phyloP scores from a whole-genome alignment of 2,888 invertebrate genomes.

The Himalopsyche japonica region DNA sequence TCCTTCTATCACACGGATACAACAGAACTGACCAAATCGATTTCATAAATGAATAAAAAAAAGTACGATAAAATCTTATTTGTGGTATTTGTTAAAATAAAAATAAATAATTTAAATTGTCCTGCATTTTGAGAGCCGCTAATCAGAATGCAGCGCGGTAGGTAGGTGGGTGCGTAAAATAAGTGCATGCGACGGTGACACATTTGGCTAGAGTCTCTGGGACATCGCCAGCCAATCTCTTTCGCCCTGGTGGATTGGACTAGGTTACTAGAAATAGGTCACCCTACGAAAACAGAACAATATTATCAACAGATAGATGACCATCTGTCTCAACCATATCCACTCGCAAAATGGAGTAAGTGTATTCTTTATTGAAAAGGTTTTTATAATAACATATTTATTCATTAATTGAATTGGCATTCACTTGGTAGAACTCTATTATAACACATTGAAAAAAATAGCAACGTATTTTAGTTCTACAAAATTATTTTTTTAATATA shows the following conservation, averaged over 20 bases:
- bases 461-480: too few relatives aligned
- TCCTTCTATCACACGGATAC: too few relatives aligned
- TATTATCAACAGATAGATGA: background rate
- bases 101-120: background rate
- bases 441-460: too few relatives aligned
- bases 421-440: too few relatives aligned
- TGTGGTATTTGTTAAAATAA: background rate
- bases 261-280: background rate
- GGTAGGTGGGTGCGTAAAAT: background rate
- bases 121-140: background rate
- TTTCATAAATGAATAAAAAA: too few relatives aligned
- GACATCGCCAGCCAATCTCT: slow-evolving; percentile 2
- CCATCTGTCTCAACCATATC: background rate
- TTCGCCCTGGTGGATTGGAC: background rate
- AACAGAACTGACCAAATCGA: too few relatives aligned
- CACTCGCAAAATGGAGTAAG: too few relatives aligned
- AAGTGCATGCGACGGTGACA: slow-evolving; percentile 18
- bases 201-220: slow-evolving; percentile 20
- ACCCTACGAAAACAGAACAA: background rate
- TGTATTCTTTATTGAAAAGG: too few relatives aligned
- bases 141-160: background rate
- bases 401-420: too few relatives aligned
- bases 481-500: too few relatives aligned
- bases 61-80: too few relatives aligned
- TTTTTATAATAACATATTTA: too few relatives aligned